Evolutionary conservation across 2,113 vertebrate genomes (phyloP), one percentile per base, ranked within the genome.

Genomic region (Rhombomys opimus): DNA sequence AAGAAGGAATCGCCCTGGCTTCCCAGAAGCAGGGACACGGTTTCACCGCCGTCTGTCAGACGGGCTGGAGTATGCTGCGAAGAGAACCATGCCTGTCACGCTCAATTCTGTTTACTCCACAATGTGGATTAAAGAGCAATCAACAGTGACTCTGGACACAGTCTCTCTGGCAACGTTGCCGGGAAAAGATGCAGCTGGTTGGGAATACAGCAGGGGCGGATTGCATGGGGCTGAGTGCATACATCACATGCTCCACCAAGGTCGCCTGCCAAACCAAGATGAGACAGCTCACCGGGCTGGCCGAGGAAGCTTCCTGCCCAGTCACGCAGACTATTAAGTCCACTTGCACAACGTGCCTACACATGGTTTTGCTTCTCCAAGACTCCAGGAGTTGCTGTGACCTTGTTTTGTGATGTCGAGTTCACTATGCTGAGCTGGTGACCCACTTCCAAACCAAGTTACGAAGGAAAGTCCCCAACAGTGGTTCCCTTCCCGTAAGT

Each of bases 141-240:
- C 94, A 86, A 7, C 54, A 57, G 41, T 30, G 52, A 80, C 95
- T 85, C 27, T 25, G 57, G 85, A 80, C 82, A 61, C 54, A 7
- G 89, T 80, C 50, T 41, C 61, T 68, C 96, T 81, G 75, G 68
- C 67, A 59, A 30, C 27, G 32, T 32, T 0, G 1, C n/a, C n/a
- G 70, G 93, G 81, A 87, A 93, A 30, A 75, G 22, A 89, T 41
- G 41, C 94, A 92, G 77, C 96, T 67, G 80, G 63, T 10, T 10
- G 50, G 41, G 89, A 90, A 32, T 0, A 1, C 8, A n/a, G 82
- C 54, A 25, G 41, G 52, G 52, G 22, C n/a, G 0, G 41, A 54
- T 41, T 76, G 50, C 87, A 15, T 35, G 73, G 59, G 80, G 30
- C 13, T 9, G 6, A 14, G 23, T 30, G 5, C 5, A 5, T 5